Evolutionary conservation across 2,888 invertebrate genomes (phyloP).

Genomic region (Tenodera sinensis): DNA sequence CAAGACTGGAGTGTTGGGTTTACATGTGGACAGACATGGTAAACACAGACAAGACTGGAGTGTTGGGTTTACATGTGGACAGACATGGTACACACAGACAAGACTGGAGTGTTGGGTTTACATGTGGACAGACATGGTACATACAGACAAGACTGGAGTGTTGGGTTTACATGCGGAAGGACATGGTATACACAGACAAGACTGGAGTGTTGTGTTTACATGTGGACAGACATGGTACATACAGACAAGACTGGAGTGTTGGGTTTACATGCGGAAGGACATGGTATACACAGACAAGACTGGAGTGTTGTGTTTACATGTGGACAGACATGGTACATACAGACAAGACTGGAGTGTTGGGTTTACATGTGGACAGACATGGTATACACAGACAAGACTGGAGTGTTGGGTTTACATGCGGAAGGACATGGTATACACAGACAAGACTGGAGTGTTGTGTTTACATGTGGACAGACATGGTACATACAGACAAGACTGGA

Average conservation of each 20-base stretch:
- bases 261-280: slow-evolving; percentile 10
- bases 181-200: neutral
- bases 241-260: neutral
- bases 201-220: neutral
- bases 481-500: neutral
- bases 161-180: slow-evolving; percentile 5
- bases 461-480: no score
- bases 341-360: neutral
- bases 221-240: no score
- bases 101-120: neutral
- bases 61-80: neutral
- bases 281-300: neutral
- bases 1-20: neutral
- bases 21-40: no score
- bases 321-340: no score
- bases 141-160: neutral
- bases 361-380: no score
- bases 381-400: neutral
- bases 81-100: no score
- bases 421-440: no score
- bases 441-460: neutral
- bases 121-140: no score
- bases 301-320: neutral
- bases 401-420: neutral
- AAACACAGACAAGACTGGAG: neutral